These are phyloP conservation scores for Rhabdophis nuchalis DNA, from an alignment of 2,797 vertebrate species.

Conservation along the genomic window DNA sequence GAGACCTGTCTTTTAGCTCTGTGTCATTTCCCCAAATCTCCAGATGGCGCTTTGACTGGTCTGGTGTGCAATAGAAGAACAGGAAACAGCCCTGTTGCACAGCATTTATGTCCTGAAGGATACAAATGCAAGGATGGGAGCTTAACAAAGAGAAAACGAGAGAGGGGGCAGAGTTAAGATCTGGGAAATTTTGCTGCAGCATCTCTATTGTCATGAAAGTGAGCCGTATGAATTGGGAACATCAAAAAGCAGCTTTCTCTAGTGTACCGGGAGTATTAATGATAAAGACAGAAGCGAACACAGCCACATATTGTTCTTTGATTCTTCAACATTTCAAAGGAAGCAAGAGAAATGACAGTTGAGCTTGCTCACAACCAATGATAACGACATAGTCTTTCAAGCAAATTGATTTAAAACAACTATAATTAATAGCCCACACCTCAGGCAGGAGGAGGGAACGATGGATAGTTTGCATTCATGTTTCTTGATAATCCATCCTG, in stretches of 20 bases:
- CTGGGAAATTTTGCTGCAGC: background rate
- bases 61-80: background rate
- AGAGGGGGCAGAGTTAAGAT: background rate
- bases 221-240: background rate
- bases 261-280: background rate
- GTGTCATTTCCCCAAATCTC: background rate
- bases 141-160: background rate
- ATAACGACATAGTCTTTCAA: background rate
- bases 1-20: background rate
- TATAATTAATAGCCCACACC: background rate
- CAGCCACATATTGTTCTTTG: background rate
- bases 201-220: background rate
- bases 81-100: background rate
- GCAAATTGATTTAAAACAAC: background rate
- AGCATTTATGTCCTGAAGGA: background rate
- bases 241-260: background rate
- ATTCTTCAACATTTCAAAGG: background rate
- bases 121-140: background rate
- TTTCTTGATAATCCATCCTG: background rate
- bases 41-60: background rate
- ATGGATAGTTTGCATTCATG: background rate
- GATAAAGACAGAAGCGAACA: background rate
- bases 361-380: background rate
- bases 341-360: background rate
- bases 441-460: background rate